Conservation (phyloP, 2,797 vertebrate species). For the Phalanger gymnotis region DNA sequence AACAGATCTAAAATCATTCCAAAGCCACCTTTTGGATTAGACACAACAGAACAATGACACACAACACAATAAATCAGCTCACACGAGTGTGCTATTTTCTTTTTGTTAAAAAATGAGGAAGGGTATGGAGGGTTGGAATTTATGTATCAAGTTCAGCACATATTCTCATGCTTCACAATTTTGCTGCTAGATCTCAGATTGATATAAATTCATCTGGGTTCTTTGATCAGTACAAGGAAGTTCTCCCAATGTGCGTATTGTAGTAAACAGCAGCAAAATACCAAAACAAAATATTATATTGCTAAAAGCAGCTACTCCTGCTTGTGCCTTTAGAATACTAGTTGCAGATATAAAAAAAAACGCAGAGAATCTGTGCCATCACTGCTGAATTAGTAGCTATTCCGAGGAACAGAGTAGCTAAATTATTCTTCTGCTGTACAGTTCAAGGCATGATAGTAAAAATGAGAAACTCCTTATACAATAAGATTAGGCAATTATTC, state of each 20-base stretch:
- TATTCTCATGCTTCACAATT: slow-evolving; percentile 80
- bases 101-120: slow-evolving; percentile 68
- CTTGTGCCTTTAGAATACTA: slow-evolving; percentile 84
- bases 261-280: slow-evolving; percentile 80
- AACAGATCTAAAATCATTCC: slow-evolving; percentile 54
- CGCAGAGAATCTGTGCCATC: slow-evolving; percentile 36
- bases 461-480: slow-evolving; percentile 46
- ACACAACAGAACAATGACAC: slow-evolving; percentile 52
- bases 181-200: slow-evolving; percentile 77
- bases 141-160: slow-evolving; percentile 75
- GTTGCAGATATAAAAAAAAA: not conserved
- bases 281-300: slow-evolving; percentile 61
- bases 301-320: slow-evolving; percentile 80
- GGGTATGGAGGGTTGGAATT: not conserved
- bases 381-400: not conserved
- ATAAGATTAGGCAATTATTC: slow-evolving; percentile 64
- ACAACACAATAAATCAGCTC: slow-evolving; percentile 71
- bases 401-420: slow-evolving; percentile 38
- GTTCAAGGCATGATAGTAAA: slow-evolving; percentile 7
- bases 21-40: slow-evolving; percentile 63
- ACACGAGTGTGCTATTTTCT: slow-evolving; percentile 70
- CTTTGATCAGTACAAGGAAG: slow-evolving; percentile 12
- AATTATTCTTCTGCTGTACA: slow-evolving; percentile 23
- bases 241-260: slow-evolving; percentile 74
- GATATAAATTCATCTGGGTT: slow-evolving; percentile 61